Evolutionary conservation across 2,113 vertebrate species (phyloP).

Genomic region (Pogona vitticeps): DNA sequence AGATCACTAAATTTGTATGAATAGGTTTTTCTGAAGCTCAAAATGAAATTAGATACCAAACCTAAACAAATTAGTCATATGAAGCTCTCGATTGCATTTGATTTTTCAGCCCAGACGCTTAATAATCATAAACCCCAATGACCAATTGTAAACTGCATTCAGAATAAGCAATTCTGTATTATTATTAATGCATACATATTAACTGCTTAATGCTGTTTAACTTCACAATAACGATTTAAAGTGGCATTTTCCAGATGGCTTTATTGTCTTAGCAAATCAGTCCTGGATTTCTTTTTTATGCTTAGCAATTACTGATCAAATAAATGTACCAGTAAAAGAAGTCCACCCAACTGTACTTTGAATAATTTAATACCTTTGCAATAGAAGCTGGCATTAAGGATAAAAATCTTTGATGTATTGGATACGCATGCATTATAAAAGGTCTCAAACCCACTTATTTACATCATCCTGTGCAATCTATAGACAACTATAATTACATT

Average conservation of each 20-base stretch:
- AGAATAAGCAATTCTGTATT: conserved; percentile 14
- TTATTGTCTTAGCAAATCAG: conserved; percentile 17
- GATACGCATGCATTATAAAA: conserved; percentile 34
- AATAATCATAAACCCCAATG: conserved; percentile 17
- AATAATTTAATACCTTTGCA: conserved; percentile 41
- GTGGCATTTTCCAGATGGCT: neutral
- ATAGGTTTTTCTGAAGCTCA: conserved; percentile 53
- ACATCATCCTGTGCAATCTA: conserved; percentile 64
- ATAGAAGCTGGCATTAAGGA: conserved; percentile 17
- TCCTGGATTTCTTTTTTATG: conserved; percentile 2
- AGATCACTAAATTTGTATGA: conserved; percentile 46
- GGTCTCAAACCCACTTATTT: conserved; percentile 51
- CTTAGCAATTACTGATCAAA: conserved; percentile 25
- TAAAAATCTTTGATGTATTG: conserved; percentile 2
- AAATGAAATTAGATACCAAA: conserved; percentile 54
- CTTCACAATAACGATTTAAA: conserved; percentile 15
- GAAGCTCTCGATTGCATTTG: conserved; percentile 26
- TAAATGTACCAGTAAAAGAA: conserved; percentile 33
- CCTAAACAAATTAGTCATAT: conserved; percentile 23
- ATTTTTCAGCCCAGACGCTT: conserved; percentile 47
- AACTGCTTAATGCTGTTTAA: conserved; percentile 32
- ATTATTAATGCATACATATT: neutral
- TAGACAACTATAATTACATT: conserved; percentile 77
- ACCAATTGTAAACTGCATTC: conserved; percentile 41
- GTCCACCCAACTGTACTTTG: conserved; percentile 18